Conservation (phyloP, 1,140 invertebrate genomes). For the Drosophila kohkoa region DNA sequence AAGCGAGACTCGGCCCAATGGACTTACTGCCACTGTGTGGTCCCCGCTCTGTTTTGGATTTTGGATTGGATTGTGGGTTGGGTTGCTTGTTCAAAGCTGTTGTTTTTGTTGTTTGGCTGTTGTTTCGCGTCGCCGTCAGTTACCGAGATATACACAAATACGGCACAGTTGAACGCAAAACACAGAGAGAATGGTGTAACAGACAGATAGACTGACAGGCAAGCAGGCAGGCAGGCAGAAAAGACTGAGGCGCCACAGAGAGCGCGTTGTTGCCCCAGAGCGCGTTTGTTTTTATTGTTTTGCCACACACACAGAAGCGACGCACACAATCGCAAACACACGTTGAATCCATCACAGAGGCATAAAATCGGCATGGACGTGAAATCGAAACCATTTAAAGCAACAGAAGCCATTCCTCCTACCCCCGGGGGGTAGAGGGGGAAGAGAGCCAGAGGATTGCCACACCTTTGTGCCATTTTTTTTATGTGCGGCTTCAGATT, state of each 20-base stretch:
- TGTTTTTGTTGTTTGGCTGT: constrained; percentile 46
- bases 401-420: constrained; percentile 18
- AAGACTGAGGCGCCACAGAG: not conserved
- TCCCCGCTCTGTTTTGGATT: constrained; percentile 8
- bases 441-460: not conserved
- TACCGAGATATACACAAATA: constrained; percentile 52
- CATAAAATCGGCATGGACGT: constrained; percentile 54
- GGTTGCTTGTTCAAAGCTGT: constrained; percentile 2
- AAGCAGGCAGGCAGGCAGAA: not conserved
- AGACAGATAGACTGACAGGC: not conserved
- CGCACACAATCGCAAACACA: constrained; percentile 25
- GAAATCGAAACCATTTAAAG: constrained; percentile 57
- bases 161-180: not conserved
- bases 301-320: constrained; percentile 29
- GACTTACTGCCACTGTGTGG: constrained; percentile 14
- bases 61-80: constrained; percentile 8
- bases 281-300: constrained; percentile 73
- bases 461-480: constrained; percentile 36
- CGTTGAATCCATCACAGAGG: constrained; percentile 62
- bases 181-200: constrained; percentile 11
- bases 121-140: constrained; percentile 54
- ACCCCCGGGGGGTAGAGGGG: constrained; percentile 17
- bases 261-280: constrained; percentile 41
- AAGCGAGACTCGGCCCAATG: constrained; percentile 20
- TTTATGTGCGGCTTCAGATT: constrained; percentile 54